A percentile compares a stretch with the other conserved stretches of the same genome.
phyloP scores from a whole-genome alignment of 2,888 invertebrate genomes.

The Prenolepis imparis region DNA sequence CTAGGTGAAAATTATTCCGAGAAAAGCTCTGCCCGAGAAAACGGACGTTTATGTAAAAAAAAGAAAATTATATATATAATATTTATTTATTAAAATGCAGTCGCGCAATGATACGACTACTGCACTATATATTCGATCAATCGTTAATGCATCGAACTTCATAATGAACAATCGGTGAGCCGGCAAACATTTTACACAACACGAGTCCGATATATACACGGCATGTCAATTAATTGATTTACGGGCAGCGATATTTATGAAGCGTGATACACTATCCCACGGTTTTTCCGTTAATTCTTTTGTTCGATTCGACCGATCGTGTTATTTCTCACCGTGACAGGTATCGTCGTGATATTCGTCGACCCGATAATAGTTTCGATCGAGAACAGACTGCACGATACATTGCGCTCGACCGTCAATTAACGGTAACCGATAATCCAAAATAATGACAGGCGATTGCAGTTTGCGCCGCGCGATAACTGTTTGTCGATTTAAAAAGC shows the following conservation, averaged over 20 bases:
- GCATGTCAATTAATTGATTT: constrained; percentile 55
- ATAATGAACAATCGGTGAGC: constrained; percentile 33
- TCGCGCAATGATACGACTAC: constrained; percentile 19
- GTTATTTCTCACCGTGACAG: constrained; percentile 54
- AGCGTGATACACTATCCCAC: constrained; percentile 47
- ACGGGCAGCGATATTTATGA: constrained; percentile 53
- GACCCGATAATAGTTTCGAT: constrained; percentile 57
- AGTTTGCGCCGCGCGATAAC: constrained; percentile 67
- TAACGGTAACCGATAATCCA: constrained; percentile 71
- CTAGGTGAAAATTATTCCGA: constrained; percentile 1
- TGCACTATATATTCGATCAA: constrained; percentile 22
- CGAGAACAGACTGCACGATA: constrained; percentile 55
- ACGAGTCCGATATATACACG: neutral
- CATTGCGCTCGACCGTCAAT: constrained; percentile 60
- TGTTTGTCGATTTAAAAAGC: constrained; percentile 68
- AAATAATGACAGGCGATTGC: constrained; percentile 69
- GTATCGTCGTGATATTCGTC: constrained; percentile 57
- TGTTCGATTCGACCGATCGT: constrained; percentile 59
- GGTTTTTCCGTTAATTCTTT: constrained; percentile 59
- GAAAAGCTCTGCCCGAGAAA: neutral
- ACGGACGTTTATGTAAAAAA: neutral
- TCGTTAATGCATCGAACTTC: constrained; percentile 22
- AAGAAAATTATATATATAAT: constrained; percentile 29
- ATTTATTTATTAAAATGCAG: constrained; percentile 30
- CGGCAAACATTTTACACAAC: constrained; percentile 39